These are phyloP conservation scores for Cepaea nemoralis DNA, from an alignment of 1,140 invertebrate genomes.

Conservation along the genomic window DNA sequence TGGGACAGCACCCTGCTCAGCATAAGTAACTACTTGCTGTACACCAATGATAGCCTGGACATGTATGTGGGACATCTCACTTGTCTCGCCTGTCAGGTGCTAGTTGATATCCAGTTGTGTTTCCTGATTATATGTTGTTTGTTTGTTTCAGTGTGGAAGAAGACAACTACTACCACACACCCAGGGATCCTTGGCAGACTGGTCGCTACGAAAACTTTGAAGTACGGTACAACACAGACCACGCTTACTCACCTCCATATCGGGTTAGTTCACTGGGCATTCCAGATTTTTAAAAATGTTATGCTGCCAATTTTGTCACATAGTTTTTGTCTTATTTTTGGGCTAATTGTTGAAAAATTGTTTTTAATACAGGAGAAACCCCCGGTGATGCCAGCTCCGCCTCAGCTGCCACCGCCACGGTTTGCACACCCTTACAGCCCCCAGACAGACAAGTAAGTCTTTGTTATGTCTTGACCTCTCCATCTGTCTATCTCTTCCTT, in stretches of 20 bases:
- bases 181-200: conserved; percentile 60
- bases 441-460: conserved; percentile 49
- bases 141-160: conserved; percentile 56
- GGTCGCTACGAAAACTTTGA: conserved; percentile 74
- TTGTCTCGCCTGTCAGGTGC: no score
- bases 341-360: no score
- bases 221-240: conserved; percentile 68
- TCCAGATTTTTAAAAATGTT: no score
- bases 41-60: no score
- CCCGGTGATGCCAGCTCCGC: conserved; percentile 37
- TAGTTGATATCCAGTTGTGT: not conserved
- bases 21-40: no score
- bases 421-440: conserved; percentile 47
- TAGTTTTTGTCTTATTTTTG: no score
- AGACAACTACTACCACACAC: conserved; percentile 67
- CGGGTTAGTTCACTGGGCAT: conserved; percentile 44
- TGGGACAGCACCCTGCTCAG: no score
- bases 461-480: no score
- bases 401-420: conserved; percentile 39
- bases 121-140: not conserved
- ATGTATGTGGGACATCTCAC: not conserved
- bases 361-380: conserved; percentile 45
- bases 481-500: no score
- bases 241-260: conserved; percentile 52
- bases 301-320: no score